Evolutionary conservation across 2,888 invertebrate genomes (phyloP).

Genomic region (Hypselothyrea guttata): DNA sequence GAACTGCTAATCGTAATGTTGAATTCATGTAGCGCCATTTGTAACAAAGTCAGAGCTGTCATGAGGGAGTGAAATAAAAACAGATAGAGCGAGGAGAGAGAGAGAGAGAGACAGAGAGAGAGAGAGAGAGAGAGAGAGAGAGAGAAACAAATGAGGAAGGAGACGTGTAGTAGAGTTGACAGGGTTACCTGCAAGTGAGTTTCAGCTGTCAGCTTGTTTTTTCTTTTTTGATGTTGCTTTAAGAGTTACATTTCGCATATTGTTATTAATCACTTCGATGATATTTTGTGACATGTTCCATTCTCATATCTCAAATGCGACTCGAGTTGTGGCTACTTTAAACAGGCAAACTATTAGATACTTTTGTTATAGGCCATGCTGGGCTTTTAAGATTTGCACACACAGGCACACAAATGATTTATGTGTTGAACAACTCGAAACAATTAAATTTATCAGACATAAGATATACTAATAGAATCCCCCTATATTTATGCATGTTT

Average conservation of each 20-base stretch:
- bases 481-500: conserved; percentile 12
- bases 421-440: conserved; percentile 54
- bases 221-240: too few species aligned
- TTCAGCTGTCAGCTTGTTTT: conserved; percentile 54
- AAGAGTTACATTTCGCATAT: conserved; percentile 49
- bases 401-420: conserved; percentile 49
- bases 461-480: conserved; percentile 24
- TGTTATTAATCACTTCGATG: conserved; percentile 67
- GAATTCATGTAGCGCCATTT: conserved; percentile 75
- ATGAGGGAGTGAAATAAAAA: not conserved
- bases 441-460: conserved; percentile 66
- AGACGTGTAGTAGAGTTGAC: not conserved
- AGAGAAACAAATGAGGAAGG: not conserved
- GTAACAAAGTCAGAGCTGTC: conserved; percentile 56
- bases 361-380: conserved; percentile 50
- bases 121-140: not conserved
- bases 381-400: conserved; percentile 66
- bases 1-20: conserved; percentile 60
- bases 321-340: conserved; percentile 56
- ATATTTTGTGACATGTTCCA: conserved; percentile 59
- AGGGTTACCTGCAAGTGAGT: conserved; percentile 8
- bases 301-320: conserved; percentile 47
- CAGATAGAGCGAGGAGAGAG: too few species aligned
- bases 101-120: too few species aligned
- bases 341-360: conserved; percentile 71